phyloP scores from a whole-genome alignment of 1,140 invertebrate genomes.

The Mizuhopecten yessoensis region DNA sequence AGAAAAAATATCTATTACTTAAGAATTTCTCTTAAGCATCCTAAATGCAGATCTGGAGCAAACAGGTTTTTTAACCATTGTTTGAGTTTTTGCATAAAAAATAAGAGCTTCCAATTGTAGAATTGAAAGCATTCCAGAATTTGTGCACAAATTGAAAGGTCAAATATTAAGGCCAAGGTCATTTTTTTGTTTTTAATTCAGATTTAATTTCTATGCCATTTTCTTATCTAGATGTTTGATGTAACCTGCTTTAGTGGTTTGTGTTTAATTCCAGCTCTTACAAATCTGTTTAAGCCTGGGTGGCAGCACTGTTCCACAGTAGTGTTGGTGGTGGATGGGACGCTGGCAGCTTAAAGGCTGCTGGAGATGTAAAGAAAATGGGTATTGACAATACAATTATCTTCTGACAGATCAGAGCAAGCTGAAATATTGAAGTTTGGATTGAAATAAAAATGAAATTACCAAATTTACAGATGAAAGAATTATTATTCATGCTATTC shows the following conservation, averaged over 20 bases:
- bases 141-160: too few species aligned
- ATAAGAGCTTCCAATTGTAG: too few species aligned
- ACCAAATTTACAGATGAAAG: constrained; percentile 28
- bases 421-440: constrained; percentile 38
- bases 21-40: too few species aligned
- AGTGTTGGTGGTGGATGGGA: not conserved
- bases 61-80: too few species aligned
- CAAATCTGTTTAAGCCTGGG: too few species aligned
- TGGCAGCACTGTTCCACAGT: not conserved
- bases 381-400: constrained; percentile 17
- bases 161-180: not conserved
- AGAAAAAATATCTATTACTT: too few species aligned
- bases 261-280: too few species aligned
- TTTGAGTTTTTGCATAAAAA: too few species aligned
- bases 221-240: too few species aligned
- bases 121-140: too few species aligned
- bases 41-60: too few species aligned
- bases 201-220: not conserved
- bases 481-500: constrained; percentile 28
- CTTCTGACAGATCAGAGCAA: constrained; percentile 32
- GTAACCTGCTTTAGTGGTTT: not conserved
- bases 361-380: constrained; percentile 34
- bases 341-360: constrained; percentile 6
- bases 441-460: constrained; percentile 40
- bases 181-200: not conserved